These are phyloP conservation scores for Autographa pulchrina DNA, from an alignment of 2,888 invertebrate genomes.

Conservation along the genomic window DNA sequence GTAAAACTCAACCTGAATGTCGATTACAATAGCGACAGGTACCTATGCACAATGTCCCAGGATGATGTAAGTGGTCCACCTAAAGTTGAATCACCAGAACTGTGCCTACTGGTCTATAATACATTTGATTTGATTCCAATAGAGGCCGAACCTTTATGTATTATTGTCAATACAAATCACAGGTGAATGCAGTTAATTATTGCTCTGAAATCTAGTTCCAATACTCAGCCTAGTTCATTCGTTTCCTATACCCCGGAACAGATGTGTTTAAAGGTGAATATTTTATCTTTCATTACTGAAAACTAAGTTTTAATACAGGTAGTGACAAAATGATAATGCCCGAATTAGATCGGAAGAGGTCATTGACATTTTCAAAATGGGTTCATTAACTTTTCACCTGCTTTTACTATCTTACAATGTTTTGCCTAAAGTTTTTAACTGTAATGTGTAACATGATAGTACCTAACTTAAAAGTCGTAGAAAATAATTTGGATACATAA, in stretches of 20 bases:
- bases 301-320: background rate
- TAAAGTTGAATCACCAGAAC: conserved; percentile 73
- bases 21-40: conserved; percentile 59
- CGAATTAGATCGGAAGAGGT: conserved; percentile 44
- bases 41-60: conserved; percentile 56
- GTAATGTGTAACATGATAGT: background rate
- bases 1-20: conserved; percentile 46
- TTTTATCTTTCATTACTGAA: background rate
- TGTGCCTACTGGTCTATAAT: conserved; percentile 63
- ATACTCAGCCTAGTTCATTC: conserved; percentile 50
- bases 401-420: background rate
- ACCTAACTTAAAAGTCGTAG: too few species aligned
- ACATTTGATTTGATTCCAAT: conserved; percentile 71
- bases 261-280: conserved; percentile 35
- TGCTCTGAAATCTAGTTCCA: conserved; percentile 56
- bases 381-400: conserved; percentile 36
- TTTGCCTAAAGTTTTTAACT: background rate
- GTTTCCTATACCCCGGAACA: conserved; percentile 34
- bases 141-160: conserved; percentile 66
- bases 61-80: conserved; percentile 73
- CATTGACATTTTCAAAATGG: conserved; percentile 43
- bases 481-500: background rate
- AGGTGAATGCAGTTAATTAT: conserved; percentile 75
- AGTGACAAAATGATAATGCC: conserved; percentile 8
- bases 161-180: conserved; percentile 64